These are phyloP conservation scores for Paratrypauchen microcephalus DNA, from an alignment of 2,797 vertebrate genomes.

Conservation along the genomic window DNA sequence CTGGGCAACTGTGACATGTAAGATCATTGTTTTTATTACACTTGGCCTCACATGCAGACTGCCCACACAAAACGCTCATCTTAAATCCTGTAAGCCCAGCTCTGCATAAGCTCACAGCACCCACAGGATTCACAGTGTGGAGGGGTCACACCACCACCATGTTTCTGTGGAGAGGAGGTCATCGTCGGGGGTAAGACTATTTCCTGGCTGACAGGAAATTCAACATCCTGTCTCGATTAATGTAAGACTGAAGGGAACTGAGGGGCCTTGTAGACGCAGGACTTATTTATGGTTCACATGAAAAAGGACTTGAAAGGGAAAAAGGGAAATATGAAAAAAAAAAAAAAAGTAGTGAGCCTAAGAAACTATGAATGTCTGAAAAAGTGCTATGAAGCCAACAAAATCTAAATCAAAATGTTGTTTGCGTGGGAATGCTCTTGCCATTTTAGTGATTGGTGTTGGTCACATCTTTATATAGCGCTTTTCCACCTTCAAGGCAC, in stretches of 20 bases:
- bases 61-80: constrained; percentile 52
- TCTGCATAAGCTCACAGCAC: constrained; percentile 50
- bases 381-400: too few species aligned
- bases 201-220: constrained; percentile 75
- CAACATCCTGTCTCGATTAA: constrained; percentile 76
- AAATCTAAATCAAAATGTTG: too few species aligned
- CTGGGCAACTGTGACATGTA: constrained; percentile 70
- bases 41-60: constrained; percentile 51
- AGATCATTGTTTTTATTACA: constrained; percentile 63
- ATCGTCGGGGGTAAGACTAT: constrained; percentile 34
- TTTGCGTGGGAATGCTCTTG: too few species aligned
- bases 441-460: neutral
- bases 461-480: too few species aligned
- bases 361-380: too few species aligned
- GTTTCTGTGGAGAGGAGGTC: constrained; percentile 15
- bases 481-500: too few species aligned
- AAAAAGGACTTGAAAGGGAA: constrained; percentile 2
- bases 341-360: too few species aligned
- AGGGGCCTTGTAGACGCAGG: constrained; percentile 60
- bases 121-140: constrained; percentile 56
- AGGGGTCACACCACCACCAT: constrained; percentile 35
- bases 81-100: constrained; percentile 37
- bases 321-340: neutral
- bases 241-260: constrained; percentile 50
- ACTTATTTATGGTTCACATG: constrained; percentile 36